Evolutionary conservation across 2,888 invertebrate genomes (phyloP), one percentile per base, ranked within the genome.

Genomic region (Andrena bicolor): DNA sequence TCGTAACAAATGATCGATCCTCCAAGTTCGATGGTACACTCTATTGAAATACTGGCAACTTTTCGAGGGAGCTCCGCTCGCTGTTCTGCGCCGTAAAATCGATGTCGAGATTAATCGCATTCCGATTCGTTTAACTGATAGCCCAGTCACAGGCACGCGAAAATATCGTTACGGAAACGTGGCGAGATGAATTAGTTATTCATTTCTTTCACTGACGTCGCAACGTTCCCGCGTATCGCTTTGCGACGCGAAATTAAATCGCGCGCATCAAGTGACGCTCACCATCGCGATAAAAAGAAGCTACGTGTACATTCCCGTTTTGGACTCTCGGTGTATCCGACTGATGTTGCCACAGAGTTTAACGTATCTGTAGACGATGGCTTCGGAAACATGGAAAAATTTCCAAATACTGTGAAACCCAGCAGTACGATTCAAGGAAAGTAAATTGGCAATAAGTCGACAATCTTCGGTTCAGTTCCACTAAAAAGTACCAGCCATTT

Each of bases 101-200:
- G 77, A 86, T 83, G 65, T 23, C 20, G 30, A 74, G 78, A 86
- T 86, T 81, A 85, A 86, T 86, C 71, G 73, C 49, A 49, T 70
- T 76, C 76, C 76, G 76, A 76, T 81, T 75, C 71, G 74, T 86
- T 69, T 68, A 73, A 71, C 78, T 23, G 83, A 73, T 83, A 84
- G 51, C 63, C 49, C 30, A 48, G 53, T 73, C 53, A 68, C 70
- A 41, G 56, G 32, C 72, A 75, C 53, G 58, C 64, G 68, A 56
- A 74, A 78, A 81, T 72, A 26, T 72, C 83, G 60, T 60, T 68
- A 53, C 48, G 35, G 30, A 53, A 65, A 72, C 35, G 58, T 10
- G 48, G 20, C 66, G 5, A 32, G 48, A 3, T 32, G 49, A 79
- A 75, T 85, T 80, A 72, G 48, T 78, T 79, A 80, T 71, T 76